Evolutionary conservation across 2,888 invertebrate genomes (phyloP).

Genomic region (Pocota personata): DNA sequence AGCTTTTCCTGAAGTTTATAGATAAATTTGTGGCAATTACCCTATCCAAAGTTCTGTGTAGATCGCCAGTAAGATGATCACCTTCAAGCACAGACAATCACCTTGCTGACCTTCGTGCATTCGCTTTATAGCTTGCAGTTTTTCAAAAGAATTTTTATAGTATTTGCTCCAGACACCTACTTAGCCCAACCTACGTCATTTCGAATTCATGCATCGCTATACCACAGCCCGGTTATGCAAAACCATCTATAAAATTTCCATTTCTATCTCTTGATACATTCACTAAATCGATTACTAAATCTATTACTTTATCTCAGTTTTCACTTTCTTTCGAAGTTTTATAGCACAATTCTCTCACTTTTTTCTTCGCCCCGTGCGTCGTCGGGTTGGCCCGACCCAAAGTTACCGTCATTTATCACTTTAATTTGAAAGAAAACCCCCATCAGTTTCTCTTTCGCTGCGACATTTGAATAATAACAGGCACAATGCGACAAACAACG

Average conservation of each 20-base stretch:
- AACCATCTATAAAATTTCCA: constrained; percentile 21
- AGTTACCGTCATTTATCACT: constrained; percentile 36
- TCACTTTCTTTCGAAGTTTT: constrained; percentile 56
- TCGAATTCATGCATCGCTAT: background rate
- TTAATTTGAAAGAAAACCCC: constrained; percentile 28
- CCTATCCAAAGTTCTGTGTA: no score
- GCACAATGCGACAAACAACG: background rate
- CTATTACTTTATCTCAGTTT: constrained; percentile 41
- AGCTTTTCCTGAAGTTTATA: no score
- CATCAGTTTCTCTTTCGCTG: constrained; percentile 71
- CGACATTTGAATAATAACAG: constrained; percentile 68
- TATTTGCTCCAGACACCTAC: background rate
- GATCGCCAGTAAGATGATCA: no score
- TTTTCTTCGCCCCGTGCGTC: background rate
- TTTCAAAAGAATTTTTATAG: background rate
- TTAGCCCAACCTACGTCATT: constrained; percentile 3
- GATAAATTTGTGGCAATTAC: no score
- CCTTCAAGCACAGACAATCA: no score
- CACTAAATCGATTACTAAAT: constrained; percentile 56
- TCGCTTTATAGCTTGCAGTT: no score
- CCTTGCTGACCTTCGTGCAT: no score
- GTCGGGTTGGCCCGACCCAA: background rate
- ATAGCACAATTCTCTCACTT: constrained; percentile 27
- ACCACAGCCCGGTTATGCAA: constrained; percentile 31
- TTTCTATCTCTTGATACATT: background rate